A percentile compares a stretch with the other conserved stretches of the same genome.
Conservation (phyloP, 1,140 invertebrate species). For the Penaeus indicus region DNA sequence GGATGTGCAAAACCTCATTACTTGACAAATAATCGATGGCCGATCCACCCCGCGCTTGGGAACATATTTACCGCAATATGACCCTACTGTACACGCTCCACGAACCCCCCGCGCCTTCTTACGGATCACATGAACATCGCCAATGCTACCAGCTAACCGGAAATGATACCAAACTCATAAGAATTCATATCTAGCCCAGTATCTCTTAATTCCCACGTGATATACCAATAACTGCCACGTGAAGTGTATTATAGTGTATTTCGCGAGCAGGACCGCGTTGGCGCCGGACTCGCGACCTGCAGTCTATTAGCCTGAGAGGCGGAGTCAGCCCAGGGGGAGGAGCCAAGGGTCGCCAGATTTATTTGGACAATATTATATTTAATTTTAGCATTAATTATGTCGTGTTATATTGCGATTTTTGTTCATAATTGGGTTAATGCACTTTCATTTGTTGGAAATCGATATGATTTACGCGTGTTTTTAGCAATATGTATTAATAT, state of each 20-base stretch:
- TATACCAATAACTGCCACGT: slow-evolving; percentile 59
- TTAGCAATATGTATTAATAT: slow-evolving; percentile 29
- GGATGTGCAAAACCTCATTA: slow-evolving; percentile 56
- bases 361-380: slow-evolving; percentile 51
- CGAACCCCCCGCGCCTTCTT: not conserved
- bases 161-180: slow-evolving; percentile 51
- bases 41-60: slow-evolving; percentile 29
- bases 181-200: slow-evolving; percentile 54
- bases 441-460: too few relatives aligned
- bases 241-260: slow-evolving; percentile 63
- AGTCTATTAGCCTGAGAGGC: slow-evolving; percentile 61
- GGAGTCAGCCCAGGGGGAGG: slow-evolving; percentile 57
- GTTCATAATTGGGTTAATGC: too few relatives aligned
- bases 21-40: slow-evolving; percentile 61
- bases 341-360: slow-evolving; percentile 55
- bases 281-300: slow-evolving; percentile 54
- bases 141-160: not conserved
- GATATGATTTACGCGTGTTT: slow-evolving; percentile 3
- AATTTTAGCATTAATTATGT: slow-evolving; percentile 39
- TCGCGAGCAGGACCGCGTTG: slow-evolving; percentile 48
- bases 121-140: not conserved
- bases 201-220: slow-evolving; percentile 60
- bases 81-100: not conserved
- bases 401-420: slow-evolving; percentile 1
- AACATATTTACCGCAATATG: slow-evolving; percentile 53